Base-by-base conservation (phyloP, 2,888 invertebrate species). In the Heliconius sara region DNA sequence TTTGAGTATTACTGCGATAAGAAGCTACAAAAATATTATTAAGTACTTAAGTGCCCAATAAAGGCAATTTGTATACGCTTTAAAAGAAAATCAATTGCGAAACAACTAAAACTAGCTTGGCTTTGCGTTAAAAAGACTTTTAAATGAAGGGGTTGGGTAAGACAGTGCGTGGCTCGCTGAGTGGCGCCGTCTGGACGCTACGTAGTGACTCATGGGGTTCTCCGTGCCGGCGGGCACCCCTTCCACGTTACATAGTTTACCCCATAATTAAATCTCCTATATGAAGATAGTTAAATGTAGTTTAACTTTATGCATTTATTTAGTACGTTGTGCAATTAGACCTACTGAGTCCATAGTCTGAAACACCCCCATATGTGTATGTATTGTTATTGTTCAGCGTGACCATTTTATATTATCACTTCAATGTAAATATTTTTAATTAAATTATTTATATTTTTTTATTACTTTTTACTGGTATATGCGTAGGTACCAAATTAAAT, bases 171-270 rank as follows among this genome's bases (percentile, higher is more conserved):
- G 88, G 83, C 84, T 80, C 75, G 83, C 83, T 83, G 76, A 81
- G 80, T 85, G 92, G 94, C 94, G 94, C 94, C 94, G 94, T 93
- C 94, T 93, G 89, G 94, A 80, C 92, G 93, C 85, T 82, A 70
- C 81, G 84, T 84, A 86, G 87, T 95, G 95, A 95, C 88, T 95
- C 95, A 95, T 88, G 85, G 94, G 94, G 87, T 91, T 91, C 91
- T 91, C 92, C 94, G 86, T 86, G 85, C 81, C 77, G 80, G 83
- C 82, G 82, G 83, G 84, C 89, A 91, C 92, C 93, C 93, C 92
- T 91, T 91, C 87, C 89, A 88, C 88, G 88, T 86, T 86, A 86
- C 87, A 88, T 86, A 83, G 87, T 91, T 89, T 91, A 92, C 93
- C 92, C 91, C 90, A 90, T 92, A 91, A 93, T 91, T 92, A 91